Conservation (phyloP, 2,797 vertebrate genomes). For the Channallabes apus region DNA sequence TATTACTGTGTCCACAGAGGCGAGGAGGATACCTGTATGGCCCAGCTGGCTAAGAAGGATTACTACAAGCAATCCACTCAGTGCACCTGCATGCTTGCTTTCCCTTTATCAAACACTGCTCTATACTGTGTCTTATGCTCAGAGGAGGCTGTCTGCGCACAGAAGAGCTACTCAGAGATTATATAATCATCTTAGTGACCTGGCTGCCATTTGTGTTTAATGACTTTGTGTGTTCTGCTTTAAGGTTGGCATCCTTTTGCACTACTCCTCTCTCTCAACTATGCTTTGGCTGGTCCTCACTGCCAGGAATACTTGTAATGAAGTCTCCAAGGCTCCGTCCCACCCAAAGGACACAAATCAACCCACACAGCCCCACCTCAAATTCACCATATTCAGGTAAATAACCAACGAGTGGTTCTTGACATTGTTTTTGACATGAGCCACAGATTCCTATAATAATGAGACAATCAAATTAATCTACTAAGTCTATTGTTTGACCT, state of each 20-base stretch:
- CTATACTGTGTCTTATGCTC: not conserved
- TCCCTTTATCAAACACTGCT: constrained; percentile 21
- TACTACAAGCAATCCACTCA: constrained; percentile 39
- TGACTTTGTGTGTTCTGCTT: constrained; percentile 41
- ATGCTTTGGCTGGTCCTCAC: constrained; percentile 91
- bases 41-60: constrained; percentile 51
- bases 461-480: not conserved
- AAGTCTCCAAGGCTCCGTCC: constrained; percentile 85
- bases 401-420: not conserved
- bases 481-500: not conserved
- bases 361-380: constrained; percentile 59
- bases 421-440: not conserved
- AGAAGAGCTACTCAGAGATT: constrained; percentile 16
- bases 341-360: constrained; percentile 73
- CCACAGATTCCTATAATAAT: not conserved
- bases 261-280: constrained; percentile 89
- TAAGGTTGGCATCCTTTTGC: constrained; percentile 88
- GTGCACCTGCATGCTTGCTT: constrained; percentile 33
- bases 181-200: constrained; percentile 33
- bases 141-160: constrained; percentile 9
- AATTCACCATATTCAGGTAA: constrained; percentile 70
- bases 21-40: constrained; percentile 46
- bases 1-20: constrained; percentile 42
- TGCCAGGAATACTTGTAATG: constrained; percentile 89
- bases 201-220: constrained; percentile 33